Conservation (phyloP, 2,797 vertebrate genomes). For the Chelmon rostratus region DNA sequence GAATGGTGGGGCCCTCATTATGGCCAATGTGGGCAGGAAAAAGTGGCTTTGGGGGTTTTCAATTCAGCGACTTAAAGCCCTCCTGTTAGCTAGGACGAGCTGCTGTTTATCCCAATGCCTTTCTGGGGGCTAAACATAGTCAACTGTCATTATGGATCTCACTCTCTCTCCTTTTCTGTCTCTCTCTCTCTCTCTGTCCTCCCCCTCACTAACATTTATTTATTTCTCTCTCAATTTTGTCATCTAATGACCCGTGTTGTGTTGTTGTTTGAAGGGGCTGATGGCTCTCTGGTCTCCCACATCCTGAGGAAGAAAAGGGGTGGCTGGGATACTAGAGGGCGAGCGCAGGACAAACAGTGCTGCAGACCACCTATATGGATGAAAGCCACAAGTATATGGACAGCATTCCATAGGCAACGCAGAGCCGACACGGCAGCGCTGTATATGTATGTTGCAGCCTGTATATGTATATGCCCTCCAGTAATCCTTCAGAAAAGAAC, state of each 20-base stretch:
- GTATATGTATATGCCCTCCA: conserved; percentile 20
- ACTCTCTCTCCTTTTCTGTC: conserved; percentile 59
- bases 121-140: conserved; percentile 86
- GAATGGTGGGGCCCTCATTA: conserved; percentile 86
- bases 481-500: conserved; percentile 39
- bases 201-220: conserved; percentile 74
- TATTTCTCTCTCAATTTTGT: conserved; percentile 78
- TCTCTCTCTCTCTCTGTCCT: conserved; percentile 46
- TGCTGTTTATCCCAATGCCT: conserved; percentile 84
- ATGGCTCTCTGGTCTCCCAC: conserved; percentile 71
- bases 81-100: conserved; percentile 81
- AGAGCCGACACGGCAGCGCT: conserved; percentile 27
- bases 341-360: conserved; percentile 67
- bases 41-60: conserved; percentile 84
- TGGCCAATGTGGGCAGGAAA: conserved; percentile 84
- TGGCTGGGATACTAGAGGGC: conserved; percentile 47
- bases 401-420: conserved; percentile 44
- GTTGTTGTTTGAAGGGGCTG: conserved; percentile 72
- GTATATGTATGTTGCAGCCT: conserved; percentile 24
- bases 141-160: conserved; percentile 83
- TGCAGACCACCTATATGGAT: conserved; percentile 81
- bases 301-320: conserved; percentile 77
- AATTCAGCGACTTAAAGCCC: conserved; percentile 76
- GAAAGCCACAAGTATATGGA: conserved; percentile 67
- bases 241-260: conserved; percentile 79